These are phyloP conservation scores for Melanaphis sacchari DNA, from an alignment of 1,140 invertebrate species.

Conservation along the genomic window DNA sequence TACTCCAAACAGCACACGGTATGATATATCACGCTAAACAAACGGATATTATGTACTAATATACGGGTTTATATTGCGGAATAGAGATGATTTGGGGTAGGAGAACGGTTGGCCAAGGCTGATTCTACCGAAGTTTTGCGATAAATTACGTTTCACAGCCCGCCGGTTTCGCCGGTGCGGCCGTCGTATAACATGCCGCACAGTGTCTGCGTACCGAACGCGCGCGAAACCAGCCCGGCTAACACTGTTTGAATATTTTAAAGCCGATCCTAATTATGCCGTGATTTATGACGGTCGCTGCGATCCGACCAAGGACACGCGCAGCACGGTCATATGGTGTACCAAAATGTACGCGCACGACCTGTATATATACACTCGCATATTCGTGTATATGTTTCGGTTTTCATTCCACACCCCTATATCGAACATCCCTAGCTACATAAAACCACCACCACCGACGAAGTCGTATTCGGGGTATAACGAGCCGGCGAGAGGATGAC, in stretches of 20 bases:
- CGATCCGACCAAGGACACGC: background rate
- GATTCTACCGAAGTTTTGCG: constrained; percentile 16
- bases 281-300: constrained; percentile 41
- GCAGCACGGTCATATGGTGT: background rate
- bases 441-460: background rate
- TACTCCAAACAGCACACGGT: background rate
- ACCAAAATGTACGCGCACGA: background rate
- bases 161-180: background rate
- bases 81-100: background rate
- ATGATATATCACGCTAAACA: background rate
- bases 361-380: background rate
- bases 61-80: background rate
- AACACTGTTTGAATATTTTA: constrained; percentile 51
- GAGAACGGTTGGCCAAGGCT: background rate
- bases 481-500: background rate
- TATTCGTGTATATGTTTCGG: background rate
- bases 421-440: background rate
- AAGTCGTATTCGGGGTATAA: background rate
- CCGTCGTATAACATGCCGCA: background rate
- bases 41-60: constrained; percentile 16
- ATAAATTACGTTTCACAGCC: constrained; percentile 32
- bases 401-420: background rate
- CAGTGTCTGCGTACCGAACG: background rate
- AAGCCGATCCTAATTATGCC: constrained; percentile 23
- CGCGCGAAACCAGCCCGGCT: background rate